A percentile compares a stretch with the other conserved stretches of the same genome.
Conservation (phyloP, 2,797 vertebrate species). For the Macropodus opercularis region DNA sequence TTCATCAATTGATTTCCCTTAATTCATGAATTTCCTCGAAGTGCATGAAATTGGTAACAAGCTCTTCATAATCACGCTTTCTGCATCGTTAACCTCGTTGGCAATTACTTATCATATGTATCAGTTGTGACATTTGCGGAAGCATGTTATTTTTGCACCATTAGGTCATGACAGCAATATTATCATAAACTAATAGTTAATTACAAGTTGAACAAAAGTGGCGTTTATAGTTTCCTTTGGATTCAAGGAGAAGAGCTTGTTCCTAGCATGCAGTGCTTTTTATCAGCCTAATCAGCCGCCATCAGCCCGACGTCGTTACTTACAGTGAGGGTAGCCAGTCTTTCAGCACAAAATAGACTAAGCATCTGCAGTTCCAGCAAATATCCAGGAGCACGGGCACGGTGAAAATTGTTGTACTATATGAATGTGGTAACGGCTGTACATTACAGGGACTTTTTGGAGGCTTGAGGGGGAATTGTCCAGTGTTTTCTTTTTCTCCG, state of each 20-base stretch:
- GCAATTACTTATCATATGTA: conserved; percentile 70
- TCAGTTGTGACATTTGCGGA: conserved; percentile 67
- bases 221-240: conserved; percentile 1
- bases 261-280: conserved; percentile 6
- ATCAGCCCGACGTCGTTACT: background rate
- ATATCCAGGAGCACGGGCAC: background rate
- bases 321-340: background rate
- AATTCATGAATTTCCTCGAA: conserved; percentile 70
- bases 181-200: conserved; percentile 63
- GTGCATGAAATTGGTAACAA: conserved; percentile 71
- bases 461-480: conserved; percentile 13
- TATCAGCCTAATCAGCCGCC: conserved; percentile 3
- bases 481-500: conserved; percentile 26
- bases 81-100: conserved; percentile 69
- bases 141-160: conserved; percentile 73
- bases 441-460: conserved; percentile 11
- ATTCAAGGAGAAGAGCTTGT: conserved; percentile 8
- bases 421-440: background rate
- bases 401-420: conserved; percentile 13
- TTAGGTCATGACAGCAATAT: conserved; percentile 67
- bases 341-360: background rate
- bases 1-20: conserved; percentile 76
- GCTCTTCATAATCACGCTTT: conserved; percentile 65
- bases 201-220: conserved; percentile 47
- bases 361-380: background rate